Evolutionary conservation across 2,888 invertebrate species (phyloP).

Genomic region (Parnassius apollo): DNA sequence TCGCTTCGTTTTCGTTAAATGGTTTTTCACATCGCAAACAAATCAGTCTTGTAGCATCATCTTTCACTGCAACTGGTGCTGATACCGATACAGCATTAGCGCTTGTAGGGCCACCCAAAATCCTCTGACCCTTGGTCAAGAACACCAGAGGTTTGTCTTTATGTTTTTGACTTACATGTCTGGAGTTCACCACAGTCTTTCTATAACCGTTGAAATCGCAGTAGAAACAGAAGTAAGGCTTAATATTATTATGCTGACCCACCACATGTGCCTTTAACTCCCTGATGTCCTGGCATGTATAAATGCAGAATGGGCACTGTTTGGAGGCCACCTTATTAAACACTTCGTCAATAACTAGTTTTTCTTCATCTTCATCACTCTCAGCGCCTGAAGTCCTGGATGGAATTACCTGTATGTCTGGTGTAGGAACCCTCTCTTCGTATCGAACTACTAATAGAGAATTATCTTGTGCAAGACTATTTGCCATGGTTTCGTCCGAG

Average conservation of each 20-base stretch:
- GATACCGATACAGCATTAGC: slow-evolving; percentile 23
- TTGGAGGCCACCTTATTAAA: slow-evolving; percentile 25
- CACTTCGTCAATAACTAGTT: slow-evolving; percentile 50
- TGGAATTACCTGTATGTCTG: slow-evolving; percentile 39
- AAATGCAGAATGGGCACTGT: slow-evolving; percentile 57
- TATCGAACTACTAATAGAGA: slow-evolving; percentile 63
- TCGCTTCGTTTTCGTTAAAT: slow-evolving; percentile 37
- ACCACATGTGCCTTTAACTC: slow-evolving; percentile 61
- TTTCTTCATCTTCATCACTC: slow-evolving; percentile 53
- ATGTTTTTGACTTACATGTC: slow-evolving; percentile 58
- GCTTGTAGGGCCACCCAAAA: slow-evolving; percentile 36
- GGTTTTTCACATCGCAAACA: slow-evolving; percentile 59
- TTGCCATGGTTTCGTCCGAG: not conserved
- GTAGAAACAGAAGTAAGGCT: slow-evolving; percentile 63
- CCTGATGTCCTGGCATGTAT: slow-evolving; percentile 33
- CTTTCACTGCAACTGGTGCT: not conserved
- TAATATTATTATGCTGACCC: slow-evolving; percentile 65
- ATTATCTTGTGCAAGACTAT: slow-evolving; percentile 41
- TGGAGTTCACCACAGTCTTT: slow-evolving; percentile 40
- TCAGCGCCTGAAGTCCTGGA: slow-evolving; percentile 28
- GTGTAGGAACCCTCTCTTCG: slow-evolving; percentile 52
- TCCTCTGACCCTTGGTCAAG: slow-evolving; percentile 32
- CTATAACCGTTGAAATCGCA: slow-evolving; percentile 57
- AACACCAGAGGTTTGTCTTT: slow-evolving; percentile 32
- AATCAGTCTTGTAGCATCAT: slow-evolving; percentile 33